phyloP scores from a whole-genome alignment of 2,113 vertebrate species.

The Crotalus helleri region DNA sequence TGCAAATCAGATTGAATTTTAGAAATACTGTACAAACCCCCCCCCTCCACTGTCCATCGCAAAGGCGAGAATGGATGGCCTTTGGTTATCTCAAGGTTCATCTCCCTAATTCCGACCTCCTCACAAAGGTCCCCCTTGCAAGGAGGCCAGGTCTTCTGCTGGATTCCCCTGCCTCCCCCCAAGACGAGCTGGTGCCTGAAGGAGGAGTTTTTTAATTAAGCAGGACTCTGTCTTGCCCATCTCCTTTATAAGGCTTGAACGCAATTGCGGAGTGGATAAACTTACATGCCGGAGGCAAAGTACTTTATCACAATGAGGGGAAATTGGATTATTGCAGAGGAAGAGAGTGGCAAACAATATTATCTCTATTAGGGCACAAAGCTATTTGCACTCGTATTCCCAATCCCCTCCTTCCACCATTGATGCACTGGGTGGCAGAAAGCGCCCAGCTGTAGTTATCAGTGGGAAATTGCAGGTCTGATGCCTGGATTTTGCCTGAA shows the following conservation, averaged over 20 bases:
- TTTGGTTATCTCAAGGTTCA: not conserved
- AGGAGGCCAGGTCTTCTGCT: too few relatives aligned
- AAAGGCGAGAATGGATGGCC: not conserved
- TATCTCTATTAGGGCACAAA: not conserved
- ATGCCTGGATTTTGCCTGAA: not conserved
- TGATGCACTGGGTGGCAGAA: not conserved
- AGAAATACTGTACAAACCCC: not conserved
- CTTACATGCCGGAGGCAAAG: not conserved
- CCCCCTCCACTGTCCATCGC: not conserved
- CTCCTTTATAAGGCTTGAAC: not conserved
- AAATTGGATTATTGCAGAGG: not conserved
- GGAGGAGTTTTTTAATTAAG: slow-evolving; percentile 19
- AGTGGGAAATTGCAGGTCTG: fast-evolving
- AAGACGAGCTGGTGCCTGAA: not conserved
- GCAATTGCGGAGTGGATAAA: slow-evolving; percentile 2
- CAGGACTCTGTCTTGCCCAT: not conserved
- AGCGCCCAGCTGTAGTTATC: not conserved
- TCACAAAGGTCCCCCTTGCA: not conserved
- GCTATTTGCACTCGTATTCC: not conserved
- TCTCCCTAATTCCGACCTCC: not conserved
- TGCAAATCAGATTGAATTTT: not conserved
- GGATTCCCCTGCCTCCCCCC: not conserved
- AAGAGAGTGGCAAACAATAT: not conserved
- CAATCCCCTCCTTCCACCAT: too few relatives aligned
- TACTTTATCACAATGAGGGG: slow-evolving; percentile 18